Evolutionary conservation across 2,113 vertebrate genomes (phyloP), one percentile per base, ranked within the genome.

Genomic region (Stomatorhinus ivindoensis): DNA sequence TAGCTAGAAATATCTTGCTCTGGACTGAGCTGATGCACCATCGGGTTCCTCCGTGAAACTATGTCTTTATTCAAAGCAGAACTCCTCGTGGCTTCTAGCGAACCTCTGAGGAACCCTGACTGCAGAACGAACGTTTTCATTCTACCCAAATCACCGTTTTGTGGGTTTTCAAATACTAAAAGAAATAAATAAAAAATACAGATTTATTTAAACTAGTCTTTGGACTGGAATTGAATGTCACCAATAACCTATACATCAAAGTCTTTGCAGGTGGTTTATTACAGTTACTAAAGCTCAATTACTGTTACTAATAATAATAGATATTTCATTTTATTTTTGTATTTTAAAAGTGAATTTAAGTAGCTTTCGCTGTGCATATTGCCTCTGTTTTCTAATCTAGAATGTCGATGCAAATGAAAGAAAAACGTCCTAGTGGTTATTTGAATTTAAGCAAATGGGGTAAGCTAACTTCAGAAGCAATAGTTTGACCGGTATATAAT

Each of bases 401-500:
- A 90, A 91, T 92, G 89, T 88, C 51, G 90, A 93, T 93, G 93
- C 93, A 93, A 93, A 93, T 93, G 24, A 91, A 82, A 44, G 46
- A 92, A 92, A 93, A 93, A 93, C 93, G 92, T 92, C 93, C 91
- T 91, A 91, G 91, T 90, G 89, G 86, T 89, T 88, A 93, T 93
- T 93, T 93, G 93, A 92, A 93, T 93, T 90, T 93, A 93, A 73
- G 85, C 92, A 93, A 93, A 93, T 91, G 27, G 92, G 90, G 89
- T 85, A 92, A 91, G 92, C 89, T 85, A 87, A 87, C 48, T 90
- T 91, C 48, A 88, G 48, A 87, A 85, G 89, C 86, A 89, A 46
- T 55, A 85, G 88, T 69, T 89, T 90, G 90, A 89, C 87, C 83
- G 90, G 87, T 90, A 90, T 93, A 93, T 91, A 92, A 92, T 92